These are phyloP conservation scores for Drosophila algonquin DNA, from an alignment of 2,888 invertebrate genomes.

Conservation along the genomic window DNA sequence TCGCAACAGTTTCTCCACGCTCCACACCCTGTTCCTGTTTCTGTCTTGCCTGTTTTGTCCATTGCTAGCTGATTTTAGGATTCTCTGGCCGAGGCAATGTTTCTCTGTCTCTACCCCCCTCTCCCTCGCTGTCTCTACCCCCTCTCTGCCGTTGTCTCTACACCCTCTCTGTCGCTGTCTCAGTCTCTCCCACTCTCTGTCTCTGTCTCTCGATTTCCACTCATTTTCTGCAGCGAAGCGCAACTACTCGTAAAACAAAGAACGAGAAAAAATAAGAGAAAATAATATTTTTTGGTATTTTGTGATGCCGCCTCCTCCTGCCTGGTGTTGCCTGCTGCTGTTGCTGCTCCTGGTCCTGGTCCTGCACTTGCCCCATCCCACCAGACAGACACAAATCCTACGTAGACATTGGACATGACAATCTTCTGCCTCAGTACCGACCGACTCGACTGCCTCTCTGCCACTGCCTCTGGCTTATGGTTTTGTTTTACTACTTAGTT, in stretches of 20 bases:
- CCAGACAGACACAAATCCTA: conserved; percentile 61
- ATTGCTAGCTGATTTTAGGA: conserved; percentile 48
- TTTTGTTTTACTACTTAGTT: conserved; percentile 74
- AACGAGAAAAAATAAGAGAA: conserved; percentile 18
- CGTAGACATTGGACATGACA: conserved; percentile 63
- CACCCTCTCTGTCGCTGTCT: conserved; percentile 7
- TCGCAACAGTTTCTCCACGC: conserved; percentile 63
- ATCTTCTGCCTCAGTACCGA: conserved; percentile 26
- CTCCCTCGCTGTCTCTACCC: not conserved
- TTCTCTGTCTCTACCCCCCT: conserved; percentile 30
- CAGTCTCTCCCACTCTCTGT: conserved; percentile 3
- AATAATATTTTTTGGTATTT: conserved; percentile 76
- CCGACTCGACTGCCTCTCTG: conserved; percentile 3
- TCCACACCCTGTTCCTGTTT: conserved; percentile 18
- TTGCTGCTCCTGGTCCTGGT: conserved; percentile 7
- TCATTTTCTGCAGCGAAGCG: conserved; percentile 71
- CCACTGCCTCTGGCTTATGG: conserved; percentile 56
- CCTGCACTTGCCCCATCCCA: conserved; percentile 21
- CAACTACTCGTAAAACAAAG: conserved; percentile 54
- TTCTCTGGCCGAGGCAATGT: conserved; percentile 64
- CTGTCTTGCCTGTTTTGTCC: conserved; percentile 38
- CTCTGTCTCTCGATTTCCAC: conserved; percentile 47
- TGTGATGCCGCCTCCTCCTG: conserved; percentile 70
- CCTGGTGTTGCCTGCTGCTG: conserved; percentile 48
- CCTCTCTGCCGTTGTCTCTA: not conserved